These are phyloP conservation scores for Pedicia rivosa DNA, from an alignment of 2,888 invertebrate genomes.

Conservation along the genomic window DNA sequence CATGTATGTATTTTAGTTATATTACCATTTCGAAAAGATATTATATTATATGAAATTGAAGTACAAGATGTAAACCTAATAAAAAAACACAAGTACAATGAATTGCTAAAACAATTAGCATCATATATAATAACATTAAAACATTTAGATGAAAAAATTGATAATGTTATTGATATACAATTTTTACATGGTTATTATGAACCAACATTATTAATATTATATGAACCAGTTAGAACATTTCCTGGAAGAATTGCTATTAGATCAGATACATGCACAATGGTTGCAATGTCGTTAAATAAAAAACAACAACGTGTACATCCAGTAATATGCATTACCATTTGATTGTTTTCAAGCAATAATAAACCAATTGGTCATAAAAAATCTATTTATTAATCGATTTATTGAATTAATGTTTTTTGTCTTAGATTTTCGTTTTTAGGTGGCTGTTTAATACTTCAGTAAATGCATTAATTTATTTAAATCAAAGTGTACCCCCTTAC, in stretches of 20 bases:
- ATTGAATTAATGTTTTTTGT: slow-evolving; percentile 2
- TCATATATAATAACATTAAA: slow-evolving; percentile 77
- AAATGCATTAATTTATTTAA: slow-evolving; percentile 89
- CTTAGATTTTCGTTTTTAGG: slow-evolving; percentile 41
- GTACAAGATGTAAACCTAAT: slow-evolving; percentile 52
- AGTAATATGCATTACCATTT: slow-evolving; percentile 90
- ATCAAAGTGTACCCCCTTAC: slow-evolving; percentile 92
- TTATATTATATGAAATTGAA: slow-evolving; percentile 65
- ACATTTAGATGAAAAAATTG: slow-evolving; percentile 87
- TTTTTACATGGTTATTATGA: slow-evolving; percentile 98
- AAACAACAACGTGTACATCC: slow-evolving; percentile 90
- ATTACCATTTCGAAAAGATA: slow-evolving; percentile 80
- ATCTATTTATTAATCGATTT: slow-evolving; percentile 11
- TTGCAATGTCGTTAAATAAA: slow-evolving; percentile 90
- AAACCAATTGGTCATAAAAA: too few relatives aligned
- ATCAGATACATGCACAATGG: slow-evolving; percentile 91
- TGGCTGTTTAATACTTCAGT: slow-evolving; percentile 89
- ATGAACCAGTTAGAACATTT: slow-evolving; percentile 94
- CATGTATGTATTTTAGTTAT: slow-evolving; percentile 88
- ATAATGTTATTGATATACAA: slow-evolving; percentile 91
- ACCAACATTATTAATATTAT: slow-evolving; percentile 86
- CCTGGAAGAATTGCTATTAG: slow-evolving; percentile 85
- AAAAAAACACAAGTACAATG: slow-evolving; percentile 33
- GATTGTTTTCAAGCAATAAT: slow-evolving; percentile 80
- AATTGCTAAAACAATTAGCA: slow-evolving; percentile 48